Evolutionary conservation across 2,888 invertebrate species (phyloP), one percentile per base, ranked within the genome.

Genomic region (Callimorpha dominula): DNA sequence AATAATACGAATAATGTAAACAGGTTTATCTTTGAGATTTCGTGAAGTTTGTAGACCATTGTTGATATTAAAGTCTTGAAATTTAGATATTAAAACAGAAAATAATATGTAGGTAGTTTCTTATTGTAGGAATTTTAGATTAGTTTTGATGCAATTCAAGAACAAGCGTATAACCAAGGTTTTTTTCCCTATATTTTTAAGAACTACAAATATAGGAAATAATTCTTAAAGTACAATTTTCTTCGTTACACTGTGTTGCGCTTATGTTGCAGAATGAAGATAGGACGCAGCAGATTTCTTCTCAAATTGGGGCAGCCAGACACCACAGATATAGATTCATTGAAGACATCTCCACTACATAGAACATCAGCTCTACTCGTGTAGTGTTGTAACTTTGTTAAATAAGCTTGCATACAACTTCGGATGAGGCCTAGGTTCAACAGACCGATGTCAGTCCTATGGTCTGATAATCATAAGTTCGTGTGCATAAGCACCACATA

Each of bases 1-100:
- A 74, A 62, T 75, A 20, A 31, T 68, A 65, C 57, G 50, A 49
- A 52, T 64, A 42, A 67, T 71, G 65, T 17, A 76, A 72, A 43
- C 71, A 71, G n/a, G 1, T 52, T 40, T 57, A 52, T 65, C 54
- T 69, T 46, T 64, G 17, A 40, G 66, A 67, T 42, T 52, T n/a
- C n/a, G 5, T 9, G 8, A 20, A 52, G 52, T 43, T 57, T 43
- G 12, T 57, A 3, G 8, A 6, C 31, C 5, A 31, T 3, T 60
- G 31, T 60, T 14, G 12, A 4, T 60, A 31, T 31, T 31, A 31
- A 12, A 31, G 57, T 60, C 11, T 12, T 46, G 9, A 46, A 8
- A 46, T 46, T 57, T 57, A 11, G 12, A 20, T 4, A 5, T 17
- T 57, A 12, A 14, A 31, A 14, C 14, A 31, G 7, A 6, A 60